Evolutionary conservation across 2,797 vertebrate species (phyloP).

Genomic region (Sandelia bainsii): DNA sequence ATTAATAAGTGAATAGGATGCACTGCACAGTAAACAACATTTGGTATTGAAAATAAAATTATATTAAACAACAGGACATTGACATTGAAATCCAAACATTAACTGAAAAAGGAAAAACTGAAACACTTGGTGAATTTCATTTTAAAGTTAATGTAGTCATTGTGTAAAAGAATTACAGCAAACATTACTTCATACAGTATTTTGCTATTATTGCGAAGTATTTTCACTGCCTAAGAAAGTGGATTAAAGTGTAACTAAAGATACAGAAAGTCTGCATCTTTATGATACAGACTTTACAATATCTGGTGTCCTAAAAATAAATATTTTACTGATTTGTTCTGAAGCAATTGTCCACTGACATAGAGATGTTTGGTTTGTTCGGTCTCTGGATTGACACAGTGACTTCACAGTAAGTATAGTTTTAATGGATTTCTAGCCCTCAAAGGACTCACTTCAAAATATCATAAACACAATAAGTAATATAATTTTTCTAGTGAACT

Average conservation of each 20-base stretch:
- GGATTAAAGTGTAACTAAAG: not conserved
- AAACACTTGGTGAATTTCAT: not conserved
- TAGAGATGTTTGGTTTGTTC: too few species aligned
- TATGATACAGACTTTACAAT: not conserved
- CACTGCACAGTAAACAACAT: not conserved
- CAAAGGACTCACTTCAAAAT: too few species aligned
- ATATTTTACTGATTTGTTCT: conserved; percentile 2
- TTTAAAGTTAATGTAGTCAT: too few species aligned
- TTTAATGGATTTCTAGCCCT: too few species aligned
- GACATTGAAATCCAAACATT: conserved; percentile 20
- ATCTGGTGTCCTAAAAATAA: not conserved
- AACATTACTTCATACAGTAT: too few species aligned
- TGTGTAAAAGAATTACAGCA: too few species aligned
- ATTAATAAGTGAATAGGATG: not conserved
- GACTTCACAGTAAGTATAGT: too few species aligned
- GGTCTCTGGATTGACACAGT: too few species aligned
- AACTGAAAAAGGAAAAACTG: not conserved
- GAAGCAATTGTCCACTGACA: too few species aligned
- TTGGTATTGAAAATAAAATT: conserved; percentile 8
- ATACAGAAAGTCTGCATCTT: not conserved
- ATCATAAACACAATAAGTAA: too few species aligned
- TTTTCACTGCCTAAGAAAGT: conserved; percentile 11
- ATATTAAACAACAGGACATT: not conserved
- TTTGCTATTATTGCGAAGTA: conserved; percentile 6
- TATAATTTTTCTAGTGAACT: too few species aligned